Conservation (phyloP, 2,888 invertebrate species). For the Nemurella pictetii region DNA sequence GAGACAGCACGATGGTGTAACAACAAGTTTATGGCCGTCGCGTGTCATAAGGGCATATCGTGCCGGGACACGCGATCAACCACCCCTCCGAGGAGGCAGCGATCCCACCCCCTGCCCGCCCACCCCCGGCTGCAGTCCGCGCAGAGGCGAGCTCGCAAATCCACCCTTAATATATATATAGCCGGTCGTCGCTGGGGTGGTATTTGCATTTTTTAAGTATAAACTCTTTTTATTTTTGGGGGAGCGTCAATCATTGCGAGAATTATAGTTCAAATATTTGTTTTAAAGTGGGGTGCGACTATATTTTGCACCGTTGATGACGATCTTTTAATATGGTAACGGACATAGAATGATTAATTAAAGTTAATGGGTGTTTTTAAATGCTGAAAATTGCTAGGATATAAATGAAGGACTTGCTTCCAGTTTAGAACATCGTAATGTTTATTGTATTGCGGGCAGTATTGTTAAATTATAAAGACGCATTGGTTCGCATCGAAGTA, state of each 20-base stretch:
- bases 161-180: no score
- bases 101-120: background rate
- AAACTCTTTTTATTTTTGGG: background rate
- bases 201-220: conserved; percentile 25
- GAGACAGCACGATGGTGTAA: conserved; percentile 14
- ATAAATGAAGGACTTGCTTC: background rate
- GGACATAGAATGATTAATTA: background rate
- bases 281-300: background rate
- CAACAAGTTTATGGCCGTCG: conserved; percentile 16
- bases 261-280: background rate
- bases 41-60: conserved; percentile 8
- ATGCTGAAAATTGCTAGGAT: background rate
- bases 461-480: background rate
- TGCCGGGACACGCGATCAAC: conserved; percentile 1
- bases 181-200: no score
- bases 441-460: background rate
- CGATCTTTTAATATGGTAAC: background rate
- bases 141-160: no score
- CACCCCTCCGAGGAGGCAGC: no score
- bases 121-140: background rate
- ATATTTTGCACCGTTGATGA: background rate
- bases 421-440: background rate
- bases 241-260: background rate
- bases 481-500: background rate
- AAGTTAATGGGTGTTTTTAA: background rate